Evolutionary conservation across 1,140 invertebrate species (phyloP), one percentile per base, ranked within the genome.

Genomic region (Lutraria rhynchaena): DNA sequence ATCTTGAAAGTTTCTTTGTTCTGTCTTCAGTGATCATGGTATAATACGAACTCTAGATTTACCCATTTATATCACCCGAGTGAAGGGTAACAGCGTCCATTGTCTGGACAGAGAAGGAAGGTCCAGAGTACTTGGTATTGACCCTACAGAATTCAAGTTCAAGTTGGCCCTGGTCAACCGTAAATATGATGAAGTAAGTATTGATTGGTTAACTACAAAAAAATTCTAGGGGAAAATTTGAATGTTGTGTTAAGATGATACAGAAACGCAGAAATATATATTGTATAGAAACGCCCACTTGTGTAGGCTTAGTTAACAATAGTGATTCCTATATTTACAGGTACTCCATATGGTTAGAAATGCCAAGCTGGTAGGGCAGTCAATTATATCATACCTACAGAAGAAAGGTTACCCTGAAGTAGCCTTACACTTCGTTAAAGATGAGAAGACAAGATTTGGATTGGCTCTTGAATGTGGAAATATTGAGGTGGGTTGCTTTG

Each of bases 361-460:
- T 85, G 97, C 98, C 19, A 97, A 99, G 89, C 93, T 99, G 0
- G 97, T 99, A 13, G 99, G 99, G 0, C 99, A 99, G 93, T 98
- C 98, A 27, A 99, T 99, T 85, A 99, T 99, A 89, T 97, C 98
- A 0, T 99, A 99, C 91, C 93, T 99, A 53, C 98, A 99, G 93
- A 98, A 99, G 92, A 99, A 99, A 93, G 98, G 99, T 0, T 99
- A 99, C 92, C 99, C 99, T 0, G 99, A 99, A 93, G 98, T 99
- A n/a, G 99, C 99, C 0, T 93, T 99, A 11, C 98, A 99, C 92
- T 99, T 99, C 93, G 99, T 99, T 0, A 99, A 99, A 92, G 99
- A 99, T 91, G 97, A 99, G 84, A 99, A 99, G 89, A 99, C 99
- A 0, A 94, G 98, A 55, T 98, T 99, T 92, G 96, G 97, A 2